These are phyloP conservation scores for Netelia melanura DNA, from an alignment of 2,888 invertebrate genomes.

Conservation along the genomic window DNA sequence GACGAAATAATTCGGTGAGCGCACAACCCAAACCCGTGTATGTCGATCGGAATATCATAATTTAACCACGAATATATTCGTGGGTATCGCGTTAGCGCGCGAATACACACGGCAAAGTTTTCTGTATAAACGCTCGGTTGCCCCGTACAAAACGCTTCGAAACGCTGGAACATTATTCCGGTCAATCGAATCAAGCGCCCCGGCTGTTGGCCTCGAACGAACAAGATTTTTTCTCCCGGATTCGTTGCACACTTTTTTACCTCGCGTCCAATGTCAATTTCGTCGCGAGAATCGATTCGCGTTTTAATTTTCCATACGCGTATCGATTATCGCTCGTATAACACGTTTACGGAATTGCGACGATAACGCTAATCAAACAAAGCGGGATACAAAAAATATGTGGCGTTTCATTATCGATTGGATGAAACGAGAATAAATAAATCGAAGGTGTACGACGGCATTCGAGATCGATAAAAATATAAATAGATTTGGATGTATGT, in stretches of 20 bases:
- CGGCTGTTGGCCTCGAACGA: slow-evolving; percentile 36
- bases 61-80: slow-evolving; percentile 21
- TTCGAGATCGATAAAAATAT: no score
- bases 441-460: no score
- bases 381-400: background rate
- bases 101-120: no score
- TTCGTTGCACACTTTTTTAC: no score
- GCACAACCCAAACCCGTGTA: no score
- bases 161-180: slow-evolving; percentile 43
- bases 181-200: slow-evolving; percentile 48
- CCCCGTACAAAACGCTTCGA: background rate
- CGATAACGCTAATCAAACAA: background rate
- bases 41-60: slow-evolving; percentile 45
- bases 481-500: no score
- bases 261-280: background rate
- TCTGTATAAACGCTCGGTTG: no score
- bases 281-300: slow-evolving; percentile 24
- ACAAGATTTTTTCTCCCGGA: slow-evolving; percentile 22
- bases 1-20: no score
- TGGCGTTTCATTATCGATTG: background rate
- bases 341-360: background rate
- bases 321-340: slow-evolving; percentile 24
- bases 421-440: background rate
- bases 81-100: background rate
- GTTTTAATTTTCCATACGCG: slow-evolving; percentile 27